phyloP scores from a whole-genome alignment of 2,888 invertebrate genomes.

The Drosophila pegasa region DNA sequence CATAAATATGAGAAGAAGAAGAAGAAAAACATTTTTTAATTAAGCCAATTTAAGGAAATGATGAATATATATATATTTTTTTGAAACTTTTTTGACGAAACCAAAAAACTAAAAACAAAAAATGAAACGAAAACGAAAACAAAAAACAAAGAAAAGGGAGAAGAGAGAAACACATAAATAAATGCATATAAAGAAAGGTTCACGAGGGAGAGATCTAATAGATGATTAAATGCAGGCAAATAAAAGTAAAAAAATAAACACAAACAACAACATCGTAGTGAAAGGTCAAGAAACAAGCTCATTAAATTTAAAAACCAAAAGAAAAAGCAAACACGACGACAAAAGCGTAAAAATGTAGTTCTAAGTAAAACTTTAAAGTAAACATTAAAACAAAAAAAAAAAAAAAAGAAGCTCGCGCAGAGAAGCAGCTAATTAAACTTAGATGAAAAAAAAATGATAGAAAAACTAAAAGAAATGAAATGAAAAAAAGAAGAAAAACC shows the following conservation, averaged over 20 bases:
- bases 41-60: constrained; percentile 78
- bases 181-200: constrained; percentile 46
- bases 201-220: constrained; percentile 26
- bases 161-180: constrained; percentile 53
- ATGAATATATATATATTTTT: constrained; percentile 82
- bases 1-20: constrained; percentile 11
- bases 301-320: constrained; percentile 61
- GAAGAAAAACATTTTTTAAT: constrained; percentile 71
- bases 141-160: constrained; percentile 25
- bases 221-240: constrained; percentile 38
- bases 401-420: constrained; percentile 30
- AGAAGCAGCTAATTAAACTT: constrained; percentile 52
- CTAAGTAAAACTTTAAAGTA: constrained; percentile 58
- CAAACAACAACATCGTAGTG: constrained; percentile 19
- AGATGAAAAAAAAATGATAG: constrained; percentile 22
- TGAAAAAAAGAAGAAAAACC: constrained; percentile 19
- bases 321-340: constrained; percentile 39
- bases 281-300: constrained; percentile 60
- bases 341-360: constrained; percentile 53
- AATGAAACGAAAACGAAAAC: constrained; percentile 42
- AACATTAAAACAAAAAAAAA: constrained; percentile 27
- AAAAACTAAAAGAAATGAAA: constrained; percentile 19
- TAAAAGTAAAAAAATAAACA: constrained; percentile 7
- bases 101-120: constrained; percentile 25
- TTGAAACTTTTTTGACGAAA: constrained; percentile 82